Evolutionary conservation across 92 coral and sea anemone species (phyloP).

Genomic region (Anthopleura xanthogrammica): DNA sequence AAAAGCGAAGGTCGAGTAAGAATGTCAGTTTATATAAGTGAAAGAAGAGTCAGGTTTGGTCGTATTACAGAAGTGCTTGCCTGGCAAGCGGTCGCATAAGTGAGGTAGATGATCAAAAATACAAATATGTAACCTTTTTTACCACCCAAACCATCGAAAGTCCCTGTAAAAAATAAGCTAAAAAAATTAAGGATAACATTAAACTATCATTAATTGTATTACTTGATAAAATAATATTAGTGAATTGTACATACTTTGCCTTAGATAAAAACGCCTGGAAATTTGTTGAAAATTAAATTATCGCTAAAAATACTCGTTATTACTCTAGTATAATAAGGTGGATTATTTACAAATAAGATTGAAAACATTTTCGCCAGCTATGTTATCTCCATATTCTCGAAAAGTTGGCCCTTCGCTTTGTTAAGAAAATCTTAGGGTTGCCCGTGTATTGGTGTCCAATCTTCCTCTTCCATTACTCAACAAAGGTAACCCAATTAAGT

Average conservation of each 20-base stretch:
- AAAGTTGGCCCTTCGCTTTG: neutral
- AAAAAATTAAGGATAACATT: neutral
- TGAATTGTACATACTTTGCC: slow-evolving; percentile 3
- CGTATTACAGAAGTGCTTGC: neutral
- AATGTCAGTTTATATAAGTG: neutral
- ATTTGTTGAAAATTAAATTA: slow-evolving; percentile 10
- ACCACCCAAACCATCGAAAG: neutral
- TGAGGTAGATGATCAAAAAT: neutral
- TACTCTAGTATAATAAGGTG: neutral
- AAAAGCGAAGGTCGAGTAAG: neutral
- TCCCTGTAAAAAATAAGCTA: neutral
- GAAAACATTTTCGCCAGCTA: neutral
- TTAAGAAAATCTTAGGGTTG: neutral
- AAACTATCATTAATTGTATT: neutral
- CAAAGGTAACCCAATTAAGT: neutral
- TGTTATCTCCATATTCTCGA: neutral
- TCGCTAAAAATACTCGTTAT: neutral
- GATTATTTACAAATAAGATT: slow-evolving; percentile 11
- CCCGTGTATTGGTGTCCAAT: neutral
- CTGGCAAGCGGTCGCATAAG: neutral
- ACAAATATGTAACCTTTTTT: neutral
- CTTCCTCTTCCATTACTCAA: neutral
- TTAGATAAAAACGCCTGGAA: slow-evolving; percentile 1
- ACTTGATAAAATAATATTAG: neutral
- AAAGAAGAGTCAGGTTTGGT: neutral